These are phyloP conservation scores for Paramormyrops kingsleyae DNA, from an alignment of 2,113 vertebrate species.

Conservation along the genomic window DNA sequence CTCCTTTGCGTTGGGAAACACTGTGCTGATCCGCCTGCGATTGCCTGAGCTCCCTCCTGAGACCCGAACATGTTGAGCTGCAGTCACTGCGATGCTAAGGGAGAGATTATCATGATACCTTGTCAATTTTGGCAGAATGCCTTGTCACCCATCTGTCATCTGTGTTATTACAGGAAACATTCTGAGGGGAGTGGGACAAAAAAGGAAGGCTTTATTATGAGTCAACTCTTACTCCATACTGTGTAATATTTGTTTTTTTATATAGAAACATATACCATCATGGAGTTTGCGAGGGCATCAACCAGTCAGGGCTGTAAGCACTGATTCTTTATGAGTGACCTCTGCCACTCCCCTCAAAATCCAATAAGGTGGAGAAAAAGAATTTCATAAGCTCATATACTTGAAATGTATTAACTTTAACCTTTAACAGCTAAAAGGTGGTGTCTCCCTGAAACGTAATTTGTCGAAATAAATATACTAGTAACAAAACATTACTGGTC, in stretches of 20 bases:
- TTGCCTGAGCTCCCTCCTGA: neutral
- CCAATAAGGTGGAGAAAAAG: neutral
- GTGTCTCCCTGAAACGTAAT: neutral
- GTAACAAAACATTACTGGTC: neutral
- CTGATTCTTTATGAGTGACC: conserved; percentile 1
- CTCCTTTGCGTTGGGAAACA: neutral
- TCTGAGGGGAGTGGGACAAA: neutral
- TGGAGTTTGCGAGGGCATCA: neutral
- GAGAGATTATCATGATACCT: conserved; percentile 61
- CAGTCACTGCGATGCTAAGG: conserved; percentile 28
- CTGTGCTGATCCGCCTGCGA: neutral
- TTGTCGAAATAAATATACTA: too few species aligned
- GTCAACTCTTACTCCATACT: conserved; percentile 2
- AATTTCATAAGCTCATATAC: neutral
- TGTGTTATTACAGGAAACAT: conserved; percentile 47
- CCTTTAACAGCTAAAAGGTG: neutral
- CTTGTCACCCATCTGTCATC: conserved; percentile 64
- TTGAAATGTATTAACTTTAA: neutral
- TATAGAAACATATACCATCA: neutral
- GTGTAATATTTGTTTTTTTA: neutral
- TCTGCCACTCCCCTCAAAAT: neutral
- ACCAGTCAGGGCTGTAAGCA: neutral
- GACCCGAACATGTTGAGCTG: neutral
- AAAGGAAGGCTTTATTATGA: neutral
- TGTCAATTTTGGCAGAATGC: conserved; percentile 59